Evolutionary conservation across 2,113 vertebrate species (phyloP).

Genomic region (Anolis sagrei): DNA sequence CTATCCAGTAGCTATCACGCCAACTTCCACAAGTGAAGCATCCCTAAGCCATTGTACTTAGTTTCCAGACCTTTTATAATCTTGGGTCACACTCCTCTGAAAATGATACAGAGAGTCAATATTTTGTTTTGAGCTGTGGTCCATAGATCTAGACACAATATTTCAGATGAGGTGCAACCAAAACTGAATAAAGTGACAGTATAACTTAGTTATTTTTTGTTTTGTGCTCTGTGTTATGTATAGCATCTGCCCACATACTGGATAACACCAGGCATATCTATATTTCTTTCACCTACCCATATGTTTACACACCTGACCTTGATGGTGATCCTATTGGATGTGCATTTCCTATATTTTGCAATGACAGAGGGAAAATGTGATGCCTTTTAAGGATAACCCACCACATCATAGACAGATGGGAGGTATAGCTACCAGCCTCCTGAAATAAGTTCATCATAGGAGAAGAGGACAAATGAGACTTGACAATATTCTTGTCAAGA

Average conservation of each 20-base stretch:
- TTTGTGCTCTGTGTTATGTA: no score
- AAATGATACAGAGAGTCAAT: no score
- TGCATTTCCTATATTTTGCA: background rate
- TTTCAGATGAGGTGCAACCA: no score
- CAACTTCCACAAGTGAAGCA: no score
- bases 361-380: slow-evolving; percentile 34
- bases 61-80: no score
- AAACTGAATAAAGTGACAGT: no score
- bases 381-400: slow-evolving; percentile 44
- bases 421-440: slow-evolving; percentile 57
- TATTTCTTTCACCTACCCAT: background rate
- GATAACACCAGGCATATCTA: background rate
- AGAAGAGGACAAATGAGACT: slow-evolving; percentile 64
- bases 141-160: no score
- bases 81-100: no score
- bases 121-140: no score
- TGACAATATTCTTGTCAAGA: slow-evolving; percentile 71
- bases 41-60: no score
- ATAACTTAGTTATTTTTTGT: no score
- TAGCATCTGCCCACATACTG: background rate
- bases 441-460: slow-evolving; percentile 62
- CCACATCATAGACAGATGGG: slow-evolving; percentile 45
- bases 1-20: no score
- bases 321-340: slow-evolving; percentile 3
- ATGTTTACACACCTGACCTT: rapidly evolving